Evolutionary conservation across 2,888 invertebrate species (phyloP).

Genomic region (Ichneumon xanthorius): DNA sequence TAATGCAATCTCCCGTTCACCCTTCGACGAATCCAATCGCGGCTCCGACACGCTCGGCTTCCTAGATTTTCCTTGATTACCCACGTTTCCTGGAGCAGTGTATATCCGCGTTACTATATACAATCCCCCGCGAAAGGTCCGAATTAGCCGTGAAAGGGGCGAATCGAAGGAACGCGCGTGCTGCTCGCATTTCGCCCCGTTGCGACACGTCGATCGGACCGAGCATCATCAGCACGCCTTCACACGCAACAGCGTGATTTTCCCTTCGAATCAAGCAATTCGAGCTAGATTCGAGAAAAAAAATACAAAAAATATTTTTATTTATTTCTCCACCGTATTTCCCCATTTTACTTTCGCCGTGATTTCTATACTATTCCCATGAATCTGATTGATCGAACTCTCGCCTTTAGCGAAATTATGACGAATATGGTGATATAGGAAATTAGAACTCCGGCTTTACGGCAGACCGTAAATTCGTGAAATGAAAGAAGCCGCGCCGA

Average conservation of each 20-base stretch:
- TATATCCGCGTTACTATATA: not conserved
- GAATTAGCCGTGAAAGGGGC: conserved; percentile 54
- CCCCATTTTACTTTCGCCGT: conserved; percentile 61
- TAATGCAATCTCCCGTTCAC: conserved; percentile 45
- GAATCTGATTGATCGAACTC: conserved; percentile 60
- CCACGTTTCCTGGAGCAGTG: conserved; percentile 26
- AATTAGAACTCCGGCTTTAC: conserved; percentile 53
- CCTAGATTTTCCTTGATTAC: conserved; percentile 52
- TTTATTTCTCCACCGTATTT: conserved; percentile 23
- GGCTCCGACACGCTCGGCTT: conserved; percentile 27
- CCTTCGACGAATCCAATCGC: conserved; percentile 12
- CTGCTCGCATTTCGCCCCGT: conserved; percentile 30
- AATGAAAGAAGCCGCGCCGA: conserved; percentile 55
- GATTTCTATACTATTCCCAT: conserved; percentile 31
- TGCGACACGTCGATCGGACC: conserved; percentile 37
- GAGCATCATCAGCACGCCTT: conserved; percentile 9
- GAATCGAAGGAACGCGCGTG: conserved; percentile 42
- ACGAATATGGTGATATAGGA: conserved; percentile 65
- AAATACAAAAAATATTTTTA: conserved; percentile 4
- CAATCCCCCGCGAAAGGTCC: conserved; percentile 39
- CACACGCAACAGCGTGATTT: conserved; percentile 25
- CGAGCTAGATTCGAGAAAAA: conserved; percentile 12
- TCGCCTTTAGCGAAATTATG: conserved; percentile 60
- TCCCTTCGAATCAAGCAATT: conserved; percentile 55
- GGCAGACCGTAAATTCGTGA: conserved; percentile 30